Evolutionary conservation across 2,888 invertebrate species (phyloP).

Genomic region (Gnatocerus cornutus): DNA sequence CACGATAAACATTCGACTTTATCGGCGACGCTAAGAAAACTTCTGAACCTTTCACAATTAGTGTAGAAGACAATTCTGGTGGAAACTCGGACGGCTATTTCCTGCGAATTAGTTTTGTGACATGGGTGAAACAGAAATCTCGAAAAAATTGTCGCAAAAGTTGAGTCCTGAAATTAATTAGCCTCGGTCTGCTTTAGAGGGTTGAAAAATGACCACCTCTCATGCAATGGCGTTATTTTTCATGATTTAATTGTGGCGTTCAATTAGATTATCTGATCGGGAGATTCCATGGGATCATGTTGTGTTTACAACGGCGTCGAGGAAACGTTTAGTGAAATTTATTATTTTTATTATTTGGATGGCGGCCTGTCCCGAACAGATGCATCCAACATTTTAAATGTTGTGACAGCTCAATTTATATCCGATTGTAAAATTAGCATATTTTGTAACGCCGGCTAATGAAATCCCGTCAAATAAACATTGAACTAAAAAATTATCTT

Average conservation of each 20-base stretch:
- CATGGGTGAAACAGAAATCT: no score
- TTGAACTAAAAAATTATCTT: constrained; percentile 15
- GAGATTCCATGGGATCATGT: no score
- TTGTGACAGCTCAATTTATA: constrained; percentile 47
- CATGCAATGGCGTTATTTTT: constrained; percentile 22
- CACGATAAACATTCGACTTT: constrained; percentile 35
- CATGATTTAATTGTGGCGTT: no score
- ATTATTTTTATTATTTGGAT: constrained; percentile 54
- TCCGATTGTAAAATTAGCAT: constrained; percentile 49
- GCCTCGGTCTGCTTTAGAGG: no score
- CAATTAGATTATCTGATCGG: no score
- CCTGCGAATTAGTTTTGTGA: constrained; percentile 29
- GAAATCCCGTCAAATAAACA: constrained; percentile 26
- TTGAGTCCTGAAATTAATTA: background rate
- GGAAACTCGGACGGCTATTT: constrained; percentile 28
- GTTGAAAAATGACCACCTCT: constrained; percentile 14
- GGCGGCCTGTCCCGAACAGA: constrained; percentile 50
- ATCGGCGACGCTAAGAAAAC: constrained; percentile 34
- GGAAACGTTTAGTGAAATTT: constrained; percentile 50
- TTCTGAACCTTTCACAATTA: constrained; percentile 42
- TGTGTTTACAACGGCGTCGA: constrained; percentile 42
- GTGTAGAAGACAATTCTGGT: constrained; percentile 30
- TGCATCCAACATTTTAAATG: constrained; percentile 47
- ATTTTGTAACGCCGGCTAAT: constrained; percentile 40
- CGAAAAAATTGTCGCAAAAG: no score